Evolutionary conservation across 64 coral and sea anemone species (phyloP), one percentile per base, ranked within the genome.

Genomic region (Dendrophyllia cribrosa): DNA sequence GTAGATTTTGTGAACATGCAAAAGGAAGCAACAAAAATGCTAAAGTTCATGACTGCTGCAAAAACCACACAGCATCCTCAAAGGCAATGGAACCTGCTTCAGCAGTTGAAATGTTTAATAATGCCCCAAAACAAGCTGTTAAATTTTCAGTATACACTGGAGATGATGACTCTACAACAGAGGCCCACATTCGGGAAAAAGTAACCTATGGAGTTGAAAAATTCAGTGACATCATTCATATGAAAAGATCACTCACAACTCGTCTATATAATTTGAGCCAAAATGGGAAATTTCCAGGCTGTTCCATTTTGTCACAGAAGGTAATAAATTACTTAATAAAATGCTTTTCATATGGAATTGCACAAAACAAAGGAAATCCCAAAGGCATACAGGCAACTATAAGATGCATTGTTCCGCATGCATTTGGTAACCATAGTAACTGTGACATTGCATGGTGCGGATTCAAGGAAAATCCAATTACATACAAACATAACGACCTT

Each of bases 291-390:
- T 73, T 66, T 23, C 58, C 78, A 17, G 49, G 74, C 16, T 58
- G 75, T 74, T 88, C 92, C 74, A 14, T 43, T 48, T 24, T 94
- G 59, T 94, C 87, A 77, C 59, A 83, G 20, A 94, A 94, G 53
- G 86, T 94, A 47, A 94, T 94, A 34, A 81, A 75, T 25, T 88
- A 94, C 21, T 63, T 94, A 15, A 75, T 61, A 15, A 94, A 89
- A 17, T 89, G 86, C 73, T 89, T 94, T 89, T 74, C 61, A 26
- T 94, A 83, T 15, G 78, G 48, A 60, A 85, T 85, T 89, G 49
- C 87, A 10, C 93, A 95, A 87, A 95, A 95, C 51, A 95, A 91
- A 59, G 78, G 68, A 16, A 21, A 95, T 61, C 6, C 74, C 14
- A 50, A 69, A 56, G 22, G 25, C 34, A 66, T 92, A 6, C 79